These are phyloP conservation scores for Myripristis murdjan DNA, from an alignment of 2,797 vertebrate genomes.

Conservation along the genomic window DNA sequence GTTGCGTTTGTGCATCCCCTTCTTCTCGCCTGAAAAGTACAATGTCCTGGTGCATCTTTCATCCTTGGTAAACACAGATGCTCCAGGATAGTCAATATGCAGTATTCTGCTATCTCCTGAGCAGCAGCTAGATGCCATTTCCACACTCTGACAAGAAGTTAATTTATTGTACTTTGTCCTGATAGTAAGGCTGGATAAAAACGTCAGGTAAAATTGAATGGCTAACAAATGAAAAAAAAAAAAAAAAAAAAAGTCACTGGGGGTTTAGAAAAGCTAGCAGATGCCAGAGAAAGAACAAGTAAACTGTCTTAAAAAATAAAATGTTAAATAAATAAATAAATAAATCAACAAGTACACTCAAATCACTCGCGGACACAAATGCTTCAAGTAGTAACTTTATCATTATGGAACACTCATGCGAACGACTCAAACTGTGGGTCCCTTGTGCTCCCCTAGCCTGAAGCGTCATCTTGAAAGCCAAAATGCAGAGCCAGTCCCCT, in stretches of 20 bases:
- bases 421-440: constrained; percentile 29
- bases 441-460: constrained; percentile 53
- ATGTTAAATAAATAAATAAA: not conserved
- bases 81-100: constrained; percentile 57
- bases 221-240: not conserved
- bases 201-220: constrained; percentile 26
- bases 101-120: constrained; percentile 64
- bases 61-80: constrained; percentile 76
- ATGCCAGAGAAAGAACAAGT: not conserved
- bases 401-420: constrained; percentile 46
- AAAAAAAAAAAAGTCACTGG: not conserved
- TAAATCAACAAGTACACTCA: constrained; percentile 17
- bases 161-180: constrained; percentile 49
- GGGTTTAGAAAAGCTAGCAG: not conserved
- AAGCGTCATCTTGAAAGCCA: constrained; percentile 61
- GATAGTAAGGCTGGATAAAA: constrained; percentile 41
- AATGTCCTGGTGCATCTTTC: constrained; percentile 61
- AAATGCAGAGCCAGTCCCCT: constrained; percentile 57
- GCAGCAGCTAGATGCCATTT: constrained; percentile 63
- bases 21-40: constrained; percentile 62
- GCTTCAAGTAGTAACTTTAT: constrained; percentile 61
- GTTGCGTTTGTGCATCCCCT: constrained; percentile 66
- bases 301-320: not conserved
- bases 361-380: constrained; percentile 37
- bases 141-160: constrained; percentile 57